phyloP scores from a whole-genome alignment of 2,888 invertebrate genomes.

The Allophyes oxyacanthae region DNA sequence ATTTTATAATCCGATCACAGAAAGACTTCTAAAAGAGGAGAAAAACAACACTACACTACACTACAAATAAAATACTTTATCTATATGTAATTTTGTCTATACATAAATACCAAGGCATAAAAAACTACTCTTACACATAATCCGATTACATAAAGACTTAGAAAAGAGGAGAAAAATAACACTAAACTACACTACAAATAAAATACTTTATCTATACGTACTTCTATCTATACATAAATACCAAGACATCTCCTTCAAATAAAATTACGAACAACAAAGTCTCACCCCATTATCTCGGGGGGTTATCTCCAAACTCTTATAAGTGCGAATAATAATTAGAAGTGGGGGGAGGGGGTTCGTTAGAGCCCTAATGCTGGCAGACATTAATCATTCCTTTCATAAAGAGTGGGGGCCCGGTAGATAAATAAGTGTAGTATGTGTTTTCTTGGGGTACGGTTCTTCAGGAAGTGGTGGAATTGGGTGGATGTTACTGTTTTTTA shows the following conservation, averaged over 20 bases:
- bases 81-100: not conserved
- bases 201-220: not conserved
- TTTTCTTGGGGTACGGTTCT: constrained; percentile 88
- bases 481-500: constrained; percentile 63
- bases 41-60: no score
- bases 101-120: constrained; percentile 8
- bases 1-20: no score
- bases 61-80: no score
- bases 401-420: constrained; percentile 87
- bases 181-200: no score
- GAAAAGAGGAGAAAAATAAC: no score
- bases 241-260: constrained; percentile 40
- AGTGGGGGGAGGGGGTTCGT: constrained; percentile 75
- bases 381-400: constrained; percentile 90
- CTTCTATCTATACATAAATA: not conserved
- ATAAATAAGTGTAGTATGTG: constrained; percentile 90
- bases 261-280: constrained; percentile 56
- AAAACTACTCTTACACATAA: no score
- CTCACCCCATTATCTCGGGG: constrained; percentile 54
- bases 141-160: no score
- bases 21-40: no score
- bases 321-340: constrained; percentile 87
- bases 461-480: constrained; percentile 67
- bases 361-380: constrained; percentile 87
- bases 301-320: constrained; percentile 84